These are phyloP conservation scores for Rotaria magnacalcarata DNA, from an alignment of 2,888 invertebrate genomes.

Conservation along the genomic window DNA sequence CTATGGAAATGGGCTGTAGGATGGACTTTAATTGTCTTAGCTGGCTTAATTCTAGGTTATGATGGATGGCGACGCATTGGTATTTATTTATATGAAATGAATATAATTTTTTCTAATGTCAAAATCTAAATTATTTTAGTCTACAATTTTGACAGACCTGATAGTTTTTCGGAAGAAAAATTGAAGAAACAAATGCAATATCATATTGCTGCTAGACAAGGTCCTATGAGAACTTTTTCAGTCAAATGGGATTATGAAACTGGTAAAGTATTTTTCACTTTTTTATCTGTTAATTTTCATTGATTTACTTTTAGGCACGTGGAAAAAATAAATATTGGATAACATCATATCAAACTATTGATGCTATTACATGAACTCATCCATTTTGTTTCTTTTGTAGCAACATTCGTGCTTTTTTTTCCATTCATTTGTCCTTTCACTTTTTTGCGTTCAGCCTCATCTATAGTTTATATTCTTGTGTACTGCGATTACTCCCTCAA, in stretches of 20 bases:
- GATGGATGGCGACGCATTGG: constrained; percentile 7
- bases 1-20: constrained; percentile 76
- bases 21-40: constrained; percentile 62
- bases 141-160: constrained; percentile 61
- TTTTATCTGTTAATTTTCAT: neutral
- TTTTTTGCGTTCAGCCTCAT: neutral
- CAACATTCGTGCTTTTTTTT: neutral
- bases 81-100: neutral
- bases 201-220: constrained; percentile 71
- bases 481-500: neutral
- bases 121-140: neutral
- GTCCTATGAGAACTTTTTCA: constrained; percentile 74
- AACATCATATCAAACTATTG: neutral
- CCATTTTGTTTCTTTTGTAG: neutral
- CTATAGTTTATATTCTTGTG: neutral
- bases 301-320: neutral
- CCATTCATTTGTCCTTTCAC: neutral
- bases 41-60: constrained; percentile 52
- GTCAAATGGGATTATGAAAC: constrained; percentile 84
- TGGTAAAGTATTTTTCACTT: constrained; percentile 57
- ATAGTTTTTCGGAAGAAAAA: constrained; percentile 69
- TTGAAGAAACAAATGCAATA: constrained; percentile 73
- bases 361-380: neutral
- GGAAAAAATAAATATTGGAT: neutral
- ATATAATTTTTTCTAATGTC: neutral